phyloP scores from a whole-genome alignment of 2,113 vertebrate genomes.

The Hypanus sabinus region DNA sequence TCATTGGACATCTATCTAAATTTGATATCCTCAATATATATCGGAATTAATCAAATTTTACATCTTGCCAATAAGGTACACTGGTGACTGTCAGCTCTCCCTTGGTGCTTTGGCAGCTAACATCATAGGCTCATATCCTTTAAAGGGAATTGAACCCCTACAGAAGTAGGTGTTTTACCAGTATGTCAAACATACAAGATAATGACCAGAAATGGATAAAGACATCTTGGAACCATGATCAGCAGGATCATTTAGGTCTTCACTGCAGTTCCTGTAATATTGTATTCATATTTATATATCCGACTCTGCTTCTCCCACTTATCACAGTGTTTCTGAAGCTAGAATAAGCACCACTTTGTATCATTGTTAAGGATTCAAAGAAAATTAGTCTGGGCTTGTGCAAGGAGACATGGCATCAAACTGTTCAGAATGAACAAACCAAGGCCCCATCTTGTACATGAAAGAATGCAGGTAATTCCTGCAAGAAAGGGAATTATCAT shows the following conservation, averaged over 20 bases:
- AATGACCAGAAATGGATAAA: background rate
- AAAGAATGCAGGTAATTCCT: background rate
- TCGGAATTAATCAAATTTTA: background rate
- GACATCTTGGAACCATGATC: background rate
- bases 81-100: background rate
- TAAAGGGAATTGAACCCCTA: background rate
- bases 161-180: background rate
- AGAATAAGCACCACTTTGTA: background rate
- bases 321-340: background rate
- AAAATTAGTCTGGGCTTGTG: background rate
- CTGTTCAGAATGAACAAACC: background rate
- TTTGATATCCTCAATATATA: background rate
- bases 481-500: background rate
- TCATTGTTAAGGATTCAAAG: background rate
- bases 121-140: background rate
- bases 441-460: background rate
- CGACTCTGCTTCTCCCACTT: background rate
- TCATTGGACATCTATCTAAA: background rate
- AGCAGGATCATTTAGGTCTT: background rate
- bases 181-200: background rate
- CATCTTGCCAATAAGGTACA: background rate
- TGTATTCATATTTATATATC: background rate
- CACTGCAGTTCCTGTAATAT: background rate
- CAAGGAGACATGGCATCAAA: background rate
- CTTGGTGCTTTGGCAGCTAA: background rate